Base-by-base conservation (phyloP, 37 sponge, comb jelly and placozoan species). In the Crambe crambe region DNA sequence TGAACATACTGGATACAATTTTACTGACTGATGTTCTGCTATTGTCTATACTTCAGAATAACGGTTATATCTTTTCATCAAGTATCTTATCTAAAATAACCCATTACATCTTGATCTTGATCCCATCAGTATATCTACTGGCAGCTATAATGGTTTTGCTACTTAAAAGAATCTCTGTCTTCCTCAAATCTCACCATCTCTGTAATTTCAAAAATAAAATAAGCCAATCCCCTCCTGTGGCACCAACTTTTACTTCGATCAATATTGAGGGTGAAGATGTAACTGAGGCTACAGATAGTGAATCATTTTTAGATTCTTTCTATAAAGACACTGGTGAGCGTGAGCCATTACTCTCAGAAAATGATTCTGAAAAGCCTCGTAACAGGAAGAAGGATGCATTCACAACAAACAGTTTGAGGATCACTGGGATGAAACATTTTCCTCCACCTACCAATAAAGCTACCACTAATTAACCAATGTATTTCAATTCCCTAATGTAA, bases 1-100 rank as follows among this genome's bases (percentile, higher is more conserved):
- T 80, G 59, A 80, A 80, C 42, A 56, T 70, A 10, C 58, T 80
- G 37, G 80, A 80, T 41, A 80, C 80, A 37, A 4, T 80, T 22
- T 37, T 80, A 2, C 71, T 80, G 38, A 15, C n/a, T 23, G 77
- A 77, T 77, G 12, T 77, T 20, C 8, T 56, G 1, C 32, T 73
- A 12, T 4, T 73, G 21, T 56, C 74, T 25, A 29, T 73, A 6
- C 2, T 65, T 9, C 2, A 65, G 2, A 29, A 31, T 30, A 9
- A 65, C 10, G 3, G 17, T 31, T n/a, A n/a, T n/a, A 5, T 18
- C 17, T 31, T 9, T 9, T 3, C 10, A 5, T 30, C 35, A 8
- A 2, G 2, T 6, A 26, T 60, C 17, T 3, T 22, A 25, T 22
- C 6, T 9, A 65, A 31, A 31, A 34, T 34, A 8, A 30, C 10